Evolutionary conservation across 2,888 invertebrate species (phyloP).

Genomic region (Spicauda simplicius): DNA sequence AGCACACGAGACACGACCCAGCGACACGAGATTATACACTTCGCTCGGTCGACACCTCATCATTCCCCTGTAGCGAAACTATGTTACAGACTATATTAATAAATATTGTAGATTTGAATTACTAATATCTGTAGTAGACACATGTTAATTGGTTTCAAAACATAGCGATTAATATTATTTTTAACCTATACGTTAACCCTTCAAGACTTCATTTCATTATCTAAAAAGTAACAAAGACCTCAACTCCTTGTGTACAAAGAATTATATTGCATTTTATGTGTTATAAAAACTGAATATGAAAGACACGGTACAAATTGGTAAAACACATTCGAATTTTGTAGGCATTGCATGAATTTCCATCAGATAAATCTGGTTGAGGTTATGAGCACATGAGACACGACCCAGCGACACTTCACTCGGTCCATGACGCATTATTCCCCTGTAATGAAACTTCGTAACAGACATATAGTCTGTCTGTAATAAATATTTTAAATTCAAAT

Average conservation of each 20-base stretch:
- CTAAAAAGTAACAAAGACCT: no score
- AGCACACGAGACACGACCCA: neutral
- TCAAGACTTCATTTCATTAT: no score
- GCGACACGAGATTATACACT: conserved; percentile 19
- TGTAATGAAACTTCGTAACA: neutral
- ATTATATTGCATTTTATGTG: no score
- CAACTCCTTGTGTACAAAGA: no score
- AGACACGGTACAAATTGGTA: no score
- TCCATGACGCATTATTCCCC: neutral
- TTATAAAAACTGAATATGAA: no score
- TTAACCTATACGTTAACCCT: no score
- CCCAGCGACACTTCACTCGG: neutral
- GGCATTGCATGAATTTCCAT: conserved; percentile 9
- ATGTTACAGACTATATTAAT: neutral
- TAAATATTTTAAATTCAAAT: neutral
- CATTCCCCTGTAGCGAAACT: neutral
- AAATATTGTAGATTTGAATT: neutral
- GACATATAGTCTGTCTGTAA: no score
- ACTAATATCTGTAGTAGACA: neutral
- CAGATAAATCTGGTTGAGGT: conserved; percentile 1
- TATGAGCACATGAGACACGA: neutral
- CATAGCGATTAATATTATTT: no score
- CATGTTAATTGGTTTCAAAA: no score
- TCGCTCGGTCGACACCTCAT: neutral
- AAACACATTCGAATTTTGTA: no score